These are phyloP conservation scores for Pseudomyrmex cubaensis DNA, from an alignment of 1,140 invertebrate genomes.

Conservation along the genomic window DNA sequence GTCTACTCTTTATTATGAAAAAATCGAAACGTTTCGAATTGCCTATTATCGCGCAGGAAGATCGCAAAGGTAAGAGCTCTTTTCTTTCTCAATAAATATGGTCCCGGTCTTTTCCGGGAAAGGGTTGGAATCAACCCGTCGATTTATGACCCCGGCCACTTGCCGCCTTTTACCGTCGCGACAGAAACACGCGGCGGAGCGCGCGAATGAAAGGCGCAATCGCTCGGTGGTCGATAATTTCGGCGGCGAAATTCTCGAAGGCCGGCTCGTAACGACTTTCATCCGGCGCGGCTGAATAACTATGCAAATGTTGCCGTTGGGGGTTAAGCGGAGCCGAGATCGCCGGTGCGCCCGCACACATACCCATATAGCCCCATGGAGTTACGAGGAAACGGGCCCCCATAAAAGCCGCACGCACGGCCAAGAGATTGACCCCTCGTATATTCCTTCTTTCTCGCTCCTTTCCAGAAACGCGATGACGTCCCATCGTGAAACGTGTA, in stretches of 20 bases:
- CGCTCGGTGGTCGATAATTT: conserved; percentile 63
- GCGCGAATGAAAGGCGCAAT: conserved; percentile 60
- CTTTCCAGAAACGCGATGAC: neutral
- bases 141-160: conserved; percentile 36
- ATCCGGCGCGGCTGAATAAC: conserved; percentile 75
- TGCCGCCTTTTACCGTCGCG: conserved; percentile 44
- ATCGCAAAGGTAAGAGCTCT: neutral
- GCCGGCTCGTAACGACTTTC: conserved; percentile 74
- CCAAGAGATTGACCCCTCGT: conserved; percentile 60
- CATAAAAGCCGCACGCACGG: conserved; percentile 58
- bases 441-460: no score
- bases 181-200: conserved; percentile 47
- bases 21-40: no score
- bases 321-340: conserved; percentile 66
- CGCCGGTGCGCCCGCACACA: conserved; percentile 51
- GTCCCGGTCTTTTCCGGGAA: neutral
- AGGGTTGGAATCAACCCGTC: conserved; percentile 42
- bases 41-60: neutral
- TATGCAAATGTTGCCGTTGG: conserved; percentile 76
- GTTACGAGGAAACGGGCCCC: conserved; percentile 55
- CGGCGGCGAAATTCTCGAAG: conserved; percentile 65
- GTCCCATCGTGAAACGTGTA: conserved; percentile 25
- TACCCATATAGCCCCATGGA: conserved; percentile 37
- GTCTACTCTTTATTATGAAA: no score
- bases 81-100: conserved; percentile 39